Conservation (phyloP, 2,113 vertebrate genomes). For the Pangasianodon gigas region DNA sequence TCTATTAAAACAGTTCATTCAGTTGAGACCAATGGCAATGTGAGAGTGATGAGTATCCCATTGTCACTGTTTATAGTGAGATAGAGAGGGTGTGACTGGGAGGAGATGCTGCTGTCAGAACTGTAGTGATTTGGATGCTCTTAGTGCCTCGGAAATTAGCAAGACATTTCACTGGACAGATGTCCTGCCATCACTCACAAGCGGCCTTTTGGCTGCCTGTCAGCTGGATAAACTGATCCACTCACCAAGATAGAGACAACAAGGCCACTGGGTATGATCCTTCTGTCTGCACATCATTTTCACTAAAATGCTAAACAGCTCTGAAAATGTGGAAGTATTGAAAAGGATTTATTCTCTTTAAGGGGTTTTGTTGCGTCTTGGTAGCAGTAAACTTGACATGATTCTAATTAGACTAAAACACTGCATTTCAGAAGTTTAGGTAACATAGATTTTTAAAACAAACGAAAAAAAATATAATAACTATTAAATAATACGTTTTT, state of each 20-base stretch:
- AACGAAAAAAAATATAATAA: not conserved
- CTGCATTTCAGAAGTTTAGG: not conserved
- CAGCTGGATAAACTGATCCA: constrained; percentile 36
- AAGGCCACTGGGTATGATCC: constrained; percentile 32
- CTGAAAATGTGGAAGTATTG: not conserved
- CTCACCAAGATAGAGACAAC: constrained; percentile 16
- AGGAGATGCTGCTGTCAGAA: constrained; percentile 47
- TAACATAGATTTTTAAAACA: not conserved
- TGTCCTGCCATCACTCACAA: constrained; percentile 58
- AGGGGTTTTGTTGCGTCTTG: not conserved
- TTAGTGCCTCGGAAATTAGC: constrained; percentile 48
- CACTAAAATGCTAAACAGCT: constrained; percentile 18
- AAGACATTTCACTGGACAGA: constrained; percentile 58
- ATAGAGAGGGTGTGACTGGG: constrained; percentile 50
- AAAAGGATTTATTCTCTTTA: not conserved
- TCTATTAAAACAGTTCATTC: constrained; percentile 13
- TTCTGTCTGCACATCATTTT: constrained; percentile 36
- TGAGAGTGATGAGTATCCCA: not conserved
- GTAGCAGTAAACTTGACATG: not conserved
- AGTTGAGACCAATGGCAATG: constrained; percentile 12
- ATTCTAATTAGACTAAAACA: not conserved
- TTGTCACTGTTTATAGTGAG: constrained; percentile 32
- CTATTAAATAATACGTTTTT: not conserved
- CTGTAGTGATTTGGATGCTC: constrained; percentile 45
- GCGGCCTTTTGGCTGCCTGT: constrained; percentile 49